Base-by-base conservation (phyloP, 2,113 vertebrate genomes). In the Smithornis capensis region DNA sequence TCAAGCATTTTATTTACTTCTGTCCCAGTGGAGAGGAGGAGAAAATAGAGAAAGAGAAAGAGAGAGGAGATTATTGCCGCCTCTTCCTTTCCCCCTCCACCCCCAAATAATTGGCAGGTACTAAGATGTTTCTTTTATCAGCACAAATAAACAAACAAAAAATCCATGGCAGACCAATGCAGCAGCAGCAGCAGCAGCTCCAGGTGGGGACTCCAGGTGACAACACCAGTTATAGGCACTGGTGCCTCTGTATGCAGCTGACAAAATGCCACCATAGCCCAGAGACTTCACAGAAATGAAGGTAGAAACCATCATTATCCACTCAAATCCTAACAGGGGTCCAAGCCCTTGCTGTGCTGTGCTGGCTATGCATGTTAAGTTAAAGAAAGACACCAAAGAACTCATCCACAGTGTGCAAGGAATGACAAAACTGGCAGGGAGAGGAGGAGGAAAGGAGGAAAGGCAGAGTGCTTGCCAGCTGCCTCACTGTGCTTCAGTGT, bases 1-100 rank as follows among this genome's bases (percentile, higher is more conserved):
- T 94, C 95, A 94, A 97, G 94, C 90, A 96, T 94, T 97, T 95
- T 97, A 96, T 95, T 96, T 96, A 95, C 86, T 94, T 94, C 77
- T 96, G 75, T 93, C 93, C 80, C 94, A 87, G 79, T 0, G 4
- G 93, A 94, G 80, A 95, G 42, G 3, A 85, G 37, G 37, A 35
- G 93, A 83, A 93, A 90, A 87, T 33, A 2, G 47, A 90, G 49
- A 80, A 27, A 80, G 56, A 87, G 70, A 85, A 76, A 78, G 42
- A 89, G 69, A 91, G 49, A 81, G 64, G 37, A 91, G 78, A 89
- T 92, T 82, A 90, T 7, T 23, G 52, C 76, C 86, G 64, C 50
- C 55, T 90, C 14, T 49, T 85, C 71, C 81, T 74, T 69, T 65
- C 57, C 33, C 35, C 38, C 38, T 60, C 69, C 45, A n/a, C 56